Base-by-base conservation (phyloP, 1,140 invertebrate genomes). In the Trypoxylus dichotomus region DNA sequence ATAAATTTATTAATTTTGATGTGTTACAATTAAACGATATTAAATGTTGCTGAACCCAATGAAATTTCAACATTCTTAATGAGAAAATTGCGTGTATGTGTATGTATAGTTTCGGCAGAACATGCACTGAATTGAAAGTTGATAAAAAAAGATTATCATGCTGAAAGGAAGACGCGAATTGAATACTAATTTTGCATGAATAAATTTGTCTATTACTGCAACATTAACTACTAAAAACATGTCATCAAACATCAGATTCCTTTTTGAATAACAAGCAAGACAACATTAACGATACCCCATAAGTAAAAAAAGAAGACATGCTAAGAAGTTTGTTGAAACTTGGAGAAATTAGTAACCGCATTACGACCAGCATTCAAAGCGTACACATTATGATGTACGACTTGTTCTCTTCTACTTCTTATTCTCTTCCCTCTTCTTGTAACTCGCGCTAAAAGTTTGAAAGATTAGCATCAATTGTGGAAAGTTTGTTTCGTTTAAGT, bases 321-420 rank as follows among this genome's bases (percentile, higher is more conserved):
- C 60, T 68, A 29, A 25, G 25, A 8, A 68, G 24, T 68, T 68
- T 68, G 60, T 27, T 8, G 24, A 29, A 68, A 29, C 60, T 68
- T 29, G 3, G 19, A 13, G 60, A 68, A 68, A 68, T 68, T 68
- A 68, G 60, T 25, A 68, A 10, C 24, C 19, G 24, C 11, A 24
- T 29, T 68, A 24, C 21, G 60, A 68, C 60, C 11, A 29, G 60
- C 60, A 68, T 68, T 68, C 24, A 29, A 68, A 68, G 60, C 21
- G 24, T 29, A 68, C 60, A 68, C 60, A 68, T 68, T 68, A 68
- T 68, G 60, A 68, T 68, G 60, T 68, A 68, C 24, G 60, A 29
- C 60, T 68, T 68, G 60, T 68, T 24, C 24, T 68, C 60, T 68
- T 68, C 60, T 24, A 68, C 24, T 24, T 63, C 25, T 29, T 68